Conservation (phyloP, 2,797 vertebrate genomes). For the Hirundo rustica region DNA sequence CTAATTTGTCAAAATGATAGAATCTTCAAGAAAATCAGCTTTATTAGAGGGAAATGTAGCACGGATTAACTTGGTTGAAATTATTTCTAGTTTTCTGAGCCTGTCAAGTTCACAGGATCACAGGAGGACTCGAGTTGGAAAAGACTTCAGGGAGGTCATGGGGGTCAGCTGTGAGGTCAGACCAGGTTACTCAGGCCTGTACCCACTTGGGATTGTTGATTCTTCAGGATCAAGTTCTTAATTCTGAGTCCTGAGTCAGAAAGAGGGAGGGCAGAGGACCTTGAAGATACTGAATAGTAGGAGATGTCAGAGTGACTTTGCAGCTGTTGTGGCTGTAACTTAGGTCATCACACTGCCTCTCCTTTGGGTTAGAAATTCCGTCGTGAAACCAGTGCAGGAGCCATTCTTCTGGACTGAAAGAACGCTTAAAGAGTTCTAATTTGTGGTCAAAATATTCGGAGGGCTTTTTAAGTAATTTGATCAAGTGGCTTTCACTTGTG, state of each 20-base stretch:
- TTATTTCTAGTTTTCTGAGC: neutral
- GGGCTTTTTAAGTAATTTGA: neutral
- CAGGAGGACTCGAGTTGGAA: neutral
- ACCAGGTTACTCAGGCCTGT: neutral
- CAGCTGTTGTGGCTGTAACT: neutral
- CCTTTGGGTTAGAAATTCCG: neutral
- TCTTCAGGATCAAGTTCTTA: neutral
- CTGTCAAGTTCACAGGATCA: neutral
- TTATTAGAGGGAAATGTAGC: neutral
- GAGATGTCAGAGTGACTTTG: neutral
- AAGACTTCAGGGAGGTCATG: neutral
- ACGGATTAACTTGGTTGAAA: neutral
- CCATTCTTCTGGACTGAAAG: neutral
- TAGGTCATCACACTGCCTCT: neutral
- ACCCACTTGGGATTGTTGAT: neutral
- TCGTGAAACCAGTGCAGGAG: neutral
- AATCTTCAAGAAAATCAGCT: neutral
- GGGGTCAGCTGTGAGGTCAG: neutral
- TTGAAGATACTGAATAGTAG: neutral
- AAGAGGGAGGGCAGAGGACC: neutral
- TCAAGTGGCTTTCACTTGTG: neutral
- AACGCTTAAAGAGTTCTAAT: neutral
- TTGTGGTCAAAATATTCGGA: neutral
- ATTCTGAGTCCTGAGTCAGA: neutral
- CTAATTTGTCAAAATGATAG: neutral